Conservation (phyloP, 1,140 invertebrate genomes). For the Drosophila arawakana region DNA sequence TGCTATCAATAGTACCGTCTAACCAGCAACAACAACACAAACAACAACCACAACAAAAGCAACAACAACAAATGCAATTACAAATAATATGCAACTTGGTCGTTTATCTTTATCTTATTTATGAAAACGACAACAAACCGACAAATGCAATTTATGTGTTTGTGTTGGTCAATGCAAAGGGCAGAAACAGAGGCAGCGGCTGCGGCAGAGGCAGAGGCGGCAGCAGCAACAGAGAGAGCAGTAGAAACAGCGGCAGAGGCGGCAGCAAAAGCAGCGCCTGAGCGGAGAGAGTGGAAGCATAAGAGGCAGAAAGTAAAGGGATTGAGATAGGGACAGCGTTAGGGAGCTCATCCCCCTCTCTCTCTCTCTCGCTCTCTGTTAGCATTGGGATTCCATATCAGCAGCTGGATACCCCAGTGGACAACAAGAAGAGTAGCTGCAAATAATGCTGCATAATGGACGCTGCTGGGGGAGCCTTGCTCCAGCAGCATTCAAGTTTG, state of each 20-base stretch:
- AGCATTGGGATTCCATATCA: conserved; percentile 48
- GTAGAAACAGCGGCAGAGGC: conserved; percentile 5
- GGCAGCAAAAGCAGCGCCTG: conserved; percentile 12
- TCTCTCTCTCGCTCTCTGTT: conserved; percentile 1
- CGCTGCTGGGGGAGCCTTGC: conserved; percentile 43
- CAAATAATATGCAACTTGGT: conserved; percentile 84
- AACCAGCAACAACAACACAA: conserved; percentile 40
- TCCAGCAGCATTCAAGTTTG: conserved; percentile 22
- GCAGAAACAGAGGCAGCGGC: conserved; percentile 20
- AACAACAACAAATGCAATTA: conserved; percentile 80
- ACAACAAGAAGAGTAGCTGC: conserved; percentile 34
- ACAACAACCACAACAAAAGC: conserved; percentile 34
- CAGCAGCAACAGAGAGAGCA: conserved; percentile 12
- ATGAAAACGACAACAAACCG: conserved; percentile 84
- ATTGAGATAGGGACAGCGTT: conserved; percentile 1
- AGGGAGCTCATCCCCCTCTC: neutral
- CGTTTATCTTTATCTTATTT: conserved; percentile 84
- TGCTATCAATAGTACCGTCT: conserved; percentile 71
- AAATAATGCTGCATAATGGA: conserved; percentile 82
- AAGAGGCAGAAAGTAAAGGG: conserved; percentile 12
- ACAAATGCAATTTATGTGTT: conserved; percentile 84
- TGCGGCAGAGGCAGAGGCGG: neutral
- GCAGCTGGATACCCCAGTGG: conserved; percentile 58
- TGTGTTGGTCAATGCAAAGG: conserved; percentile 76
- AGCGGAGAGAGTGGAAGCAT: no score